Evolutionary conservation across 2,797 vertebrate species (phyloP).

Genomic region (Danio tinwini): DNA sequence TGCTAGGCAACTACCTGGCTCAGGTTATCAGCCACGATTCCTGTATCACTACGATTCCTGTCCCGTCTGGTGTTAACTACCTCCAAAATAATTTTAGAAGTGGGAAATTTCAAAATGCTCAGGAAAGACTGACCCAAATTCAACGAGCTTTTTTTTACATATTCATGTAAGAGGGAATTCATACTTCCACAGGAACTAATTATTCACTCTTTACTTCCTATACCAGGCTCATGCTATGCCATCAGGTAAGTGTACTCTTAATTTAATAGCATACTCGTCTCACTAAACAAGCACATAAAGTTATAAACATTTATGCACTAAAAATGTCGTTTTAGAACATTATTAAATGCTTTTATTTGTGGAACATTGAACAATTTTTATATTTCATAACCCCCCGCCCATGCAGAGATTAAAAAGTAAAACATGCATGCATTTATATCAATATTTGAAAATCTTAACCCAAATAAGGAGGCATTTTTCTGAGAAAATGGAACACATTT

Average conservation of each 20-base stretch:
- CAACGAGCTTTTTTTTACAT: neutral
- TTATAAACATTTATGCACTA: neutral
- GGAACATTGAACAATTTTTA: neutral
- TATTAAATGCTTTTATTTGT: neutral
- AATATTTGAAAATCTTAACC: neutral
- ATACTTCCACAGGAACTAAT: slow-evolving; percentile 11
- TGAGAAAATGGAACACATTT: neutral
- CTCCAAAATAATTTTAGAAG: slow-evolving; percentile 52
- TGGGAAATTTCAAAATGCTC: slow-evolving; percentile 31
- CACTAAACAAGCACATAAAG: neutral
- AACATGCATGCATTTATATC: neutral
- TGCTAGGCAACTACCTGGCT: slow-evolving; percentile 65
- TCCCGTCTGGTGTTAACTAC: slow-evolving; percentile 24
- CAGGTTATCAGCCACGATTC: slow-evolving; percentile 50
- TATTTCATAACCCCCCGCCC: neutral
- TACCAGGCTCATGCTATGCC: neutral
- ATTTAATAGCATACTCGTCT: slow-evolving; percentile 11
- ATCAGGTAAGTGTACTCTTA: neutral
- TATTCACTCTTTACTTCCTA: slow-evolving; percentile 25
- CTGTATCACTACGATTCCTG: slow-evolving; percentile 35
- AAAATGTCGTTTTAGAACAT: neutral
- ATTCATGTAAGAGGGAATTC: neutral
- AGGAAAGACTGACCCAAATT: slow-evolving; percentile 22
- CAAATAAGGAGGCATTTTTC: neutral
- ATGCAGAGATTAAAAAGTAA: neutral